These are phyloP conservation scores for Lepus americanus DNA, from an alignment of 2,113 vertebrate species.

Conservation along the genomic window DNA sequence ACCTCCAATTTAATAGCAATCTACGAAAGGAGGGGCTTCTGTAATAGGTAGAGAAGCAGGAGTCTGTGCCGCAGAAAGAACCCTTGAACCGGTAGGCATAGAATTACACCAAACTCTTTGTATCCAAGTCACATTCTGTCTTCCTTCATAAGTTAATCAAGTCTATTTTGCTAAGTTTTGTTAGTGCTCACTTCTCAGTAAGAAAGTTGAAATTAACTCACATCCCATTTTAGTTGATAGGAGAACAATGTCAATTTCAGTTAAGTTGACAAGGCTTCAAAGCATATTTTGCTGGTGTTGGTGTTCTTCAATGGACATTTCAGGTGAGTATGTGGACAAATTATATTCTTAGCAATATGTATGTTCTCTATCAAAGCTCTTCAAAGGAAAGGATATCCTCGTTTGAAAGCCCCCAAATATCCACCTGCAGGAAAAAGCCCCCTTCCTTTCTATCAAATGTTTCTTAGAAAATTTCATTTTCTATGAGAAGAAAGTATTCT, in stretches of 20 bases:
- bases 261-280: background rate
- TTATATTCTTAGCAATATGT: background rate
- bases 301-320: background rate
- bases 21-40: background rate
- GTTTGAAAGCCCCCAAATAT: background rate
- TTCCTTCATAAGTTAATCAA: background rate
- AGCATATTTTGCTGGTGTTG: background rate
- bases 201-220: background rate
- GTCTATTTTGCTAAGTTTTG: background rate
- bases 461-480: slow-evolving; percentile 19
- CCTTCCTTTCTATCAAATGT: background rate
- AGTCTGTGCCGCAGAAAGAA: background rate
- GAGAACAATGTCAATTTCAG: background rate
- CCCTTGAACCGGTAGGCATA: background rate
- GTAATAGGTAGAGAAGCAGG: background rate
- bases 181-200: background rate
- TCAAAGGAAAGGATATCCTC: background rate
- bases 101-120: background rate
- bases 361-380: background rate
- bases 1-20: background rate
- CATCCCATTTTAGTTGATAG: background rate
- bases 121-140: background rate
- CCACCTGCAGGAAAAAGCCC: background rate
- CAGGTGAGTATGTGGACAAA: background rate
- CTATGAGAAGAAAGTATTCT: background rate